Evolutionary conservation across 1,140 invertebrate genomes (phyloP), one percentile per base, ranked within the genome.

Genomic region (Drosophila bipectinata): DNA sequence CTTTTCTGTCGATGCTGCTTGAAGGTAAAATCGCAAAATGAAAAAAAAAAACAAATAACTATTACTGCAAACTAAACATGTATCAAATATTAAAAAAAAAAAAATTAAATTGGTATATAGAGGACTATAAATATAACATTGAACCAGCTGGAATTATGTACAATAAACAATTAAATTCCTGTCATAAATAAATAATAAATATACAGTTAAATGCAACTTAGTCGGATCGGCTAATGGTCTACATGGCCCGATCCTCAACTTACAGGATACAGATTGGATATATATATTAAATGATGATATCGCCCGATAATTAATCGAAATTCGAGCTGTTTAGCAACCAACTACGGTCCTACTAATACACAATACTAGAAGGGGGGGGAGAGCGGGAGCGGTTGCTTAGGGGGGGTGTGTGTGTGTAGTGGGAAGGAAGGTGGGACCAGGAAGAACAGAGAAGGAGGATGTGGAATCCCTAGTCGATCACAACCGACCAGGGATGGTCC

Each of bases 401-500:
- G 1, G 18, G 18, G 18, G 18, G 18, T 15, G 18, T 18, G 18
- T 18, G 18, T 28, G 26, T 28, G 5, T 7, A 3, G 8, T 26
- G 3, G 37, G 12, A 54, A 41, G 47, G 26, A 54, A 24, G 21
- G 37, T 30, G 21, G 56, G 18, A 28, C 12, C 32, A 51, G 47
- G 39, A 24, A 28, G 52, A 26, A 4, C 7, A 4, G 30, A 28
- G 37, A 8, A 14, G 2, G 6, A 1, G 18, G 12, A 54, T 24
- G 45, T 37, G 9, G 3, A 3, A 1, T 9, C 15, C 26, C 77
- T 91, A 92, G 45, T 92, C 91, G 41, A 92, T 92, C 4, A 76
- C 77, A 44, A 92, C 63, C 28, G 94, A 93, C 96, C 96, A 98
- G 4, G 96, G 95, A 91, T 98, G 97, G 48, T 95, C 93, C 73